Evolutionary conservation across 1,140 invertebrate species (phyloP).

Genomic region (Panagrolaimus sp.): DNA sequence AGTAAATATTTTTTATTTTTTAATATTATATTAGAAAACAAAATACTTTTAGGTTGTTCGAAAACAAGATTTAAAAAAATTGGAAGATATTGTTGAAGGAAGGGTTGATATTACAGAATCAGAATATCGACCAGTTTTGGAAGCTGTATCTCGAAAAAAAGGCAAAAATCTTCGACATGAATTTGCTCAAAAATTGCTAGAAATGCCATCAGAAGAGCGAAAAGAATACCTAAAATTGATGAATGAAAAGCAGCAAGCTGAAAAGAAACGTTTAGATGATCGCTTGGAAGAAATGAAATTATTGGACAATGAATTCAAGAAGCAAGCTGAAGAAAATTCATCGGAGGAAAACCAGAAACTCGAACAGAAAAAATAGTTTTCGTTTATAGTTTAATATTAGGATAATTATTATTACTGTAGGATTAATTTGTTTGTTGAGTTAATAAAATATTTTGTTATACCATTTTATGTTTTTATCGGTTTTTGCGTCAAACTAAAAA

Average conservation of each 20-base stretch:
- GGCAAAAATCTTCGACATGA: neutral
- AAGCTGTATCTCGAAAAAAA: neutral
- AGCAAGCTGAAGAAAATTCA: slow-evolving; percentile 4
- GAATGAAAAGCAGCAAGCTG: neutral
- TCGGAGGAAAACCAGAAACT: no score
- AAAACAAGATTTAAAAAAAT: slow-evolving; percentile 19
- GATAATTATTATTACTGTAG: no score
- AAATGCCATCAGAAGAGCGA: neutral
- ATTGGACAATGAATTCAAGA: neutral
- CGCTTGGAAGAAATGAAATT: slow-evolving; percentile 8
- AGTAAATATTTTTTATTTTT: slow-evolving; percentile 20
- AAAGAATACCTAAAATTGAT: neutral
- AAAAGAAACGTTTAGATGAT: neutral
- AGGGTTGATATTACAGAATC: neutral
- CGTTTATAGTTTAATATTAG: no score
- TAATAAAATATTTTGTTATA: no score
- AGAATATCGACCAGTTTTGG: neutral
- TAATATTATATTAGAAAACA: neutral
- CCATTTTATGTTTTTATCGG: no score
- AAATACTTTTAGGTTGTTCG: slow-evolving; percentile 23
- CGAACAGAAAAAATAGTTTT: no score
- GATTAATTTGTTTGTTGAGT: no score
- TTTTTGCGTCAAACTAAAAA: no score
- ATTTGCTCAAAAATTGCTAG: neutral
- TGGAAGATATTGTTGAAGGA: neutral